Base-by-base conservation (phyloP, 2,888 invertebrate species). In the Synanthedon vespiformis region DNA sequence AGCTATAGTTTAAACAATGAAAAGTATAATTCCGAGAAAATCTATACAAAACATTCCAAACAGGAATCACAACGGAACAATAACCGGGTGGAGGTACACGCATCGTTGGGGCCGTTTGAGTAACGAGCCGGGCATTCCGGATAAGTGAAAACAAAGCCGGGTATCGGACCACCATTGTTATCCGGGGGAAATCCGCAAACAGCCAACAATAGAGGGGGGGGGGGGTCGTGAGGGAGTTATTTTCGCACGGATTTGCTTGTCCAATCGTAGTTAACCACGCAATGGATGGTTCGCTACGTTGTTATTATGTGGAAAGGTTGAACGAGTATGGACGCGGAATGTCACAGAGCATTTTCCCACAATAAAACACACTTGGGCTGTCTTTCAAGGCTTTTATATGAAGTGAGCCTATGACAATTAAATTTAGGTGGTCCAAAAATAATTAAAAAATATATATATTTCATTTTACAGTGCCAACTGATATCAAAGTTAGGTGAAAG, bases 171-270 rank as follows among this genome's bases (percentile, higher is more conserved):
- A 52, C 54, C 56, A 54, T 56, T 56, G 56, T 56, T 56, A 56
- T 56, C 56, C 56, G 53, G 56, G 50, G 48, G 51, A 56, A 54
- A 54, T 54, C 56, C 50, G 18, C 74, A 74, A 72, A 74, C 71
- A 74, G 60, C 54, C 53, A 40, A 50, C 51, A 52, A 44, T 51
- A 57, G 54, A 57, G 53, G 22, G 4, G 48, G 22, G 53, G 22
- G 4, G 48, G 22, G 48, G 48, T 51, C 47, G 50, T 53, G 40
- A 44, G 53, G 48, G 34, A 34, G 48, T 50, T 47, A 47, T 50
- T 53, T 53, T 47, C 53, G 34, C 48, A 40, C 52, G 40, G 14
- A 49, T 53, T 49, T 16, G 52, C 27, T 44, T 44, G 44, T 44
- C n/a, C 44, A 44, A 44, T 44, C n/a, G 14, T 44, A 13, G 44